Evolutionary conservation across 2,888 invertebrate species (phyloP), one percentile per base, ranked within the genome.

Genomic region (Drosophila mimetica): DNA sequence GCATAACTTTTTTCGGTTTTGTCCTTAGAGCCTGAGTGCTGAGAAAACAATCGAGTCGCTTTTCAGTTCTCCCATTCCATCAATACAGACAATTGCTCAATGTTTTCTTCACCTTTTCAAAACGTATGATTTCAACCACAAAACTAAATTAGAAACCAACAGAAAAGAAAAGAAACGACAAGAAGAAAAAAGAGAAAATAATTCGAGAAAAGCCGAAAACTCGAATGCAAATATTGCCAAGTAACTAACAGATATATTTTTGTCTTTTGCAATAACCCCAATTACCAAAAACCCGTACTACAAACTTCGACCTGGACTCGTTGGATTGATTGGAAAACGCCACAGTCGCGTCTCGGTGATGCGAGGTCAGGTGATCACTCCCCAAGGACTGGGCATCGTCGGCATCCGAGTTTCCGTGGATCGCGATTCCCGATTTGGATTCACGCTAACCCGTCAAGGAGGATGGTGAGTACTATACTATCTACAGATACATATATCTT

Each of bases 401-500:
- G 99, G 99, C 90, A 98, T 99, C 91, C 94, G 99, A 81, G 98
- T 99, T 65, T 97, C 97, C 74, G 98, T 99, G 88, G 97, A 97
- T 93, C 94, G 95, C 75, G 97, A 98, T 92, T 96, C 98, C 48
- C 94, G 97, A 83, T 97, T 98, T 93, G 99, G 99, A 81, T 98
- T 98, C 93, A 99, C 99, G 5, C 94, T 98, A 55, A 97, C 98
- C 58, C 94, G 98, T 89, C 95, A 96, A 90, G 97, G 97, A 80
- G 98, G 98, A 94, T 98, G 98, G 97, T 97, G 93, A 96, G 97
- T 95, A 47, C 1, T 1, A n/a, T n/a, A 13, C 8, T n/a, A 4
- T 11, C 6, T 16, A 2, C 6, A 14, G 6, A 4, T 11, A 2
- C 6, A 14, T 3, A 4, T 11, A 6, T 18, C 4, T 11, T 13